phyloP scores from a whole-genome alignment of 2,888 invertebrate species.

The Drosophila siamana region DNA sequence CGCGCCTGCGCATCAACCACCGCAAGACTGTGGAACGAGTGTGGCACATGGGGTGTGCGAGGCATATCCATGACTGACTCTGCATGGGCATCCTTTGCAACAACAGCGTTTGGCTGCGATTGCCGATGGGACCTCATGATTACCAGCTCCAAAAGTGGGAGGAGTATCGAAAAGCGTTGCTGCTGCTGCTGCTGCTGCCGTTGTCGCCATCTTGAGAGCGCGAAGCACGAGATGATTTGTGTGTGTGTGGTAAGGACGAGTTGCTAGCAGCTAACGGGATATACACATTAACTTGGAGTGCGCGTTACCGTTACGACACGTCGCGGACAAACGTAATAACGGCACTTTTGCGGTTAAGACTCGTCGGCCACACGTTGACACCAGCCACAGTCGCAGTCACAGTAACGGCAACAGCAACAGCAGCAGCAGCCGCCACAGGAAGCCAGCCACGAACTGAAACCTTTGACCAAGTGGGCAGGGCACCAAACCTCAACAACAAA shows the following conservation, averaged over 20 bases:
- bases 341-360: slow-evolving; percentile 74
- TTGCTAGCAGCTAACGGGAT: slow-evolving; percentile 49
- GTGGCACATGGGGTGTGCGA: slow-evolving; percentile 25
- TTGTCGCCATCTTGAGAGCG: slow-evolving; percentile 60
- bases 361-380: slow-evolving; percentile 73
- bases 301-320: slow-evolving; percentile 80
- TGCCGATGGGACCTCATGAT: slow-evolving; percentile 29
- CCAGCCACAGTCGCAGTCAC: slow-evolving; percentile 26
- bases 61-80: slow-evolving; percentile 8
- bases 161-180: slow-evolving; percentile 25
- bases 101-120: slow-evolving; percentile 3
- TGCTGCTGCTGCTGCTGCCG: slow-evolving; percentile 17
- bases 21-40: slow-evolving; percentile 26
- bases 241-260: slow-evolving; percentile 53
- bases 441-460: slow-evolving; percentile 43
- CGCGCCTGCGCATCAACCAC: slow-evolving; percentile 74
- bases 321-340: slow-evolving; percentile 75
- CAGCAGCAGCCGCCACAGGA: slow-evolving; percentile 40
- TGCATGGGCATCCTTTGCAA: slow-evolving; percentile 63
- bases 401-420: neutral
- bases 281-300: slow-evolving; percentile 76
- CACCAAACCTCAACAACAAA: slow-evolving; percentile 7
- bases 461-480: slow-evolving; percentile 46
- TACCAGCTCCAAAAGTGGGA: slow-evolving; percentile 35
- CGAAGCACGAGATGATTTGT: slow-evolving; percentile 56